Percentiles rank a stretch among this genome's conserved stretches.
Conservation (phyloP, 2,797 vertebrate genomes). For the Rallus crepitans region DNA sequence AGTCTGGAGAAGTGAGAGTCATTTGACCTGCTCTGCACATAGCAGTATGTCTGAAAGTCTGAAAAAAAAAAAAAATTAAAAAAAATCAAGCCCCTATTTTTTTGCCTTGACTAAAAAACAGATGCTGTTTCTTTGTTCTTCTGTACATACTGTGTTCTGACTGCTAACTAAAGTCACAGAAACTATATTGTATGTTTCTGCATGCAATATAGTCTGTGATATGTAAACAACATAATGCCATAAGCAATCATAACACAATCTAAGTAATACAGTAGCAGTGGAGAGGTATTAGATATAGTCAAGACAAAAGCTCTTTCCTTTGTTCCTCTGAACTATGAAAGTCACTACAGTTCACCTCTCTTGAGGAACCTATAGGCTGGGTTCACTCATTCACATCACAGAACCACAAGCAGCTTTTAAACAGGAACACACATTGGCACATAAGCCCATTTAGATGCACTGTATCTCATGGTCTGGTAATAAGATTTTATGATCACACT, state of each 20-base stretch:
- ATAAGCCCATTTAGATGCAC: background rate
- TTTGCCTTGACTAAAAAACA: background rate
- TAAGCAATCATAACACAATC: background rate
- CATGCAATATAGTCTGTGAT: background rate
- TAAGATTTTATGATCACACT: background rate
- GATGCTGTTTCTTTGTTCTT: background rate
- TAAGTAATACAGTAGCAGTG: background rate
- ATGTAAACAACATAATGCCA: background rate
- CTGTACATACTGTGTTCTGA: background rate
- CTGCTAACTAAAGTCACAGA: background rate
- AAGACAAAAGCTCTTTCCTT: background rate
- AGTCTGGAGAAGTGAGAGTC: background rate
- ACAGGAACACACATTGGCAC: background rate
- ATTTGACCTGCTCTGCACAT: background rate
- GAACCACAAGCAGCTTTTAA: background rate
- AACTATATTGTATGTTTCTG: background rate
- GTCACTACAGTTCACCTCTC: background rate
- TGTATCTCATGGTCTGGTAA: background rate
- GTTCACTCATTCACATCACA: background rate
- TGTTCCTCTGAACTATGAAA: background rate
- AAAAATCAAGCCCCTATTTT: background rate
- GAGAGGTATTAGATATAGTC: background rate
- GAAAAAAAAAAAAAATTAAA: background rate
- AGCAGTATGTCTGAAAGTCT: background rate
- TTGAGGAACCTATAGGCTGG: background rate